Conservation (phyloP, 2,113 vertebrate genomes). For the Fukomys damarensis region DNA sequence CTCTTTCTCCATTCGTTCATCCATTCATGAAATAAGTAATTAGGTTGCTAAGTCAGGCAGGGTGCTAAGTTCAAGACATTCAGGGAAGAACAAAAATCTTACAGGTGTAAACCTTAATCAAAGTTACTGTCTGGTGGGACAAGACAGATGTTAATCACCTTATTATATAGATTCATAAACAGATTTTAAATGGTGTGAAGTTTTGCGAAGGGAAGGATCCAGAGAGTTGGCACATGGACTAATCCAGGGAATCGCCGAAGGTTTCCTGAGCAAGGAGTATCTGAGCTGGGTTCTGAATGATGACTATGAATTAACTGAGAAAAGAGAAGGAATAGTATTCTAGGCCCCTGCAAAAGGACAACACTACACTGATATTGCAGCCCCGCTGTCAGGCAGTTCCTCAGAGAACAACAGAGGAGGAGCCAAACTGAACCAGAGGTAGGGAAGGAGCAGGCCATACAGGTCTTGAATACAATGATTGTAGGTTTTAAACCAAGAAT, state of each 20-base stretch:
- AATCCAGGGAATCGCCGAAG: background rate
- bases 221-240: background rate
- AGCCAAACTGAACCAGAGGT: background rate
- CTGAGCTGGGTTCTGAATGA: background rate
- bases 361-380: background rate
- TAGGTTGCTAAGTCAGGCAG: too few species aligned
- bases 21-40: background rate
- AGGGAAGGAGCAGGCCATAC: background rate
- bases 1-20: background rate
- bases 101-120: background rate
- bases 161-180: background rate
- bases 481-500: conserved; percentile 6
- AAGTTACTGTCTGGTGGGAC: background rate
- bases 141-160: background rate
- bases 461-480: background rate
- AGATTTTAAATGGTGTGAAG: background rate
- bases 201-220: background rate
- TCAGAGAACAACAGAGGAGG: background rate
- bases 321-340: background rate
- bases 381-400: background rate
- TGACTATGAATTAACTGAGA: background rate
- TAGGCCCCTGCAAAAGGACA: background rate
- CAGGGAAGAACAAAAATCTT: background rate
- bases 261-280: background rate
- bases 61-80: background rate